A percentile compares a stretch with the other conserved stretches of the same genome.
Evolutionary conservation across 2,113 vertebrate genomes (phyloP).

Genomic region (Oriolus oriolus): DNA sequence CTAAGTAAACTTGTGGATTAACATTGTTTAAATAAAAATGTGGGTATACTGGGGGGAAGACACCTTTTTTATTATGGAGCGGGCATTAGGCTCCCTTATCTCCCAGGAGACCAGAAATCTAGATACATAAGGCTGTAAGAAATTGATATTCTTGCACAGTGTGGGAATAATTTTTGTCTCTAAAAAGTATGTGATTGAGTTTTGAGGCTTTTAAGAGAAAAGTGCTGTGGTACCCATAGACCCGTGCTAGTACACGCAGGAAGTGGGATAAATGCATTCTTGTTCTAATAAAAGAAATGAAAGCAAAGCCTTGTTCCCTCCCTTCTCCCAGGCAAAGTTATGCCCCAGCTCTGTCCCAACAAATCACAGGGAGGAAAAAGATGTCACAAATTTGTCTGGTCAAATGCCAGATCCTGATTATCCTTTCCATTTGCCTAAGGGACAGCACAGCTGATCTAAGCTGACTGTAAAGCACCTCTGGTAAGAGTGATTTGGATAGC

Average conservation of each 20-base stretch:
- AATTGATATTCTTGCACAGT: neutral
- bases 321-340: neutral
- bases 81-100: neutral
- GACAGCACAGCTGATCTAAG: slow-evolving; percentile 23
- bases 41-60: neutral
- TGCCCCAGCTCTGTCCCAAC: neutral
- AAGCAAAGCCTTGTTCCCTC: neutral
- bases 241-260: neutral
- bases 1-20: neutral
- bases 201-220: neutral
- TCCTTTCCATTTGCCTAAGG: slow-evolving; percentile 13
- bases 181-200: neutral
- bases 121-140: neutral
- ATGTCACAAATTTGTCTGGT: slow-evolving; percentile 14
- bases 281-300: neutral
- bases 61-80: neutral
- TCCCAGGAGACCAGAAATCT: neutral
- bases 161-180: neutral
- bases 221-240: neutral
- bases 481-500: slow-evolving; percentile 24
- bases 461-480: slow-evolving; percentile 26
- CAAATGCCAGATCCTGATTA: slow-evolving; percentile 33
- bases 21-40: neutral
- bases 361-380: neutral
- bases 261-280: neutral